phyloP scores from a whole-genome alignment of 2,797 vertebrate species.

The Euphonia xanthogaster region DNA sequence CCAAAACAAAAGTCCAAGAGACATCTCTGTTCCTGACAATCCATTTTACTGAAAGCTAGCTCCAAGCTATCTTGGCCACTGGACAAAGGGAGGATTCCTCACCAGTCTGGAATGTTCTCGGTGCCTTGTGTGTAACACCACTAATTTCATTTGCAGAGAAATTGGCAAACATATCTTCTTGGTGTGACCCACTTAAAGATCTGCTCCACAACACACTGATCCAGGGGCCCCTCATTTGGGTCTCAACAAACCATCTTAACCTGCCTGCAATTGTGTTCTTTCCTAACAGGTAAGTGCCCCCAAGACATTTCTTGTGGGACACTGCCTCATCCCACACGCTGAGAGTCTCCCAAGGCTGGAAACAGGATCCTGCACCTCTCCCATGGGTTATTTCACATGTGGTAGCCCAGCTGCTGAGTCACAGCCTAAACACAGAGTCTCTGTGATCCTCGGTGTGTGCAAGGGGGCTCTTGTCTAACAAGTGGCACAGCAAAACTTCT shows the following conservation, averaged over 20 bases:
- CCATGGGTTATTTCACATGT: neutral
- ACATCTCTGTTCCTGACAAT: neutral
- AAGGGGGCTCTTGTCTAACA: neutral
- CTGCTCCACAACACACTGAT: slow-evolving; percentile 51
- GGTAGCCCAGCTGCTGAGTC: neutral
- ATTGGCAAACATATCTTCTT: slow-evolving; percentile 55
- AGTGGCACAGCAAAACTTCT: neutral
- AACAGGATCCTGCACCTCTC: neutral
- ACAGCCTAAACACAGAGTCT: neutral
- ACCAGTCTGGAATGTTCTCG: slow-evolving; percentile 8
- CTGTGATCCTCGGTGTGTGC: neutral
- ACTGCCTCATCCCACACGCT: slow-evolving; percentile 56
- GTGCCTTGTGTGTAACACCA: slow-evolving; percentile 54
- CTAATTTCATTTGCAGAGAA: slow-evolving; percentile 66
- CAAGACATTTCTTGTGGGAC: slow-evolving; percentile 66
- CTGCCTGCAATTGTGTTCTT: slow-evolving; percentile 60
- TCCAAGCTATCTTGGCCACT: neutral
- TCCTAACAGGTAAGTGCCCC: slow-evolving; percentile 63
- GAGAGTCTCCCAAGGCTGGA: neutral
- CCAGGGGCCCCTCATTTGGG: slow-evolving; percentile 55
- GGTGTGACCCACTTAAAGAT: slow-evolving; percentile 63
- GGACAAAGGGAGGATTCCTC: slow-evolving; percentile 15
- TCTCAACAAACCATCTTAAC: slow-evolving; percentile 63
- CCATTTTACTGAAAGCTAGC: neutral
- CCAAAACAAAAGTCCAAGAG: neutral